Base-by-base conservation (phyloP, 1,140 invertebrate genomes). In the Rhyacophila brunnea region DNA sequence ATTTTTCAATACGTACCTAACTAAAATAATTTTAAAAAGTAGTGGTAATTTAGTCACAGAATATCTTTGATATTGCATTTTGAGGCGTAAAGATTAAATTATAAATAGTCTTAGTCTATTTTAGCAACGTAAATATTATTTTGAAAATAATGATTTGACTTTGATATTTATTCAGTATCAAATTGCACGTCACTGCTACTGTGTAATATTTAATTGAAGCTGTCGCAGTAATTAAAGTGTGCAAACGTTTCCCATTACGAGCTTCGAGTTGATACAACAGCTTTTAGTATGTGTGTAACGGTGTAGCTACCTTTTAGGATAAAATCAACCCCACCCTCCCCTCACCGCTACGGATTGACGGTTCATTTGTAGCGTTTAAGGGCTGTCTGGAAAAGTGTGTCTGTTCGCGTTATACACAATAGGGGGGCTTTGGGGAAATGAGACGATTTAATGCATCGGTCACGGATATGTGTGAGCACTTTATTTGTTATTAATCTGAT, bases 321-420 rank as follows among this genome's bases (percentile, higher is more conserved):
- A 28, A 28, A 40, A 36, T 18, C n/a, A n/a, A n/a, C n/a, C n/a
- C n/a, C n/a, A n/a, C n/a, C n/a, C 36, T 9, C 36, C 50, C 36
- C 32, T 9, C 36, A 32, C 36, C 32, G 18, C 18, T 52, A 17
- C 32, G 50, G 15, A 18, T 40, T 52, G 50, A 52, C 36, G 50
- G 32, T 52, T 52, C 50, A 52, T 52, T 52, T 52, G 32, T 23
- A 52, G 15, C 50, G 50, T 52, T 52, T 52, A 52, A 35, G 36
- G 50, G 36, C 23, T 14, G 17, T 17, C 44, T 19, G 38, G 11
- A 40, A n/a, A 15, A n/a, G 38, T n/a, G 11, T 15, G 38, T 3
- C 4, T 40, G 11, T 40, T n/a, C 38, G 11, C 3, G 38, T n/a
- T 13, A 4, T 13, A 15, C 11, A 15, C 38, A 15, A 40, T 6